Base-by-base conservation (phyloP, 2,113 vertebrate species). In the Podilymbus podiceps region DNA sequence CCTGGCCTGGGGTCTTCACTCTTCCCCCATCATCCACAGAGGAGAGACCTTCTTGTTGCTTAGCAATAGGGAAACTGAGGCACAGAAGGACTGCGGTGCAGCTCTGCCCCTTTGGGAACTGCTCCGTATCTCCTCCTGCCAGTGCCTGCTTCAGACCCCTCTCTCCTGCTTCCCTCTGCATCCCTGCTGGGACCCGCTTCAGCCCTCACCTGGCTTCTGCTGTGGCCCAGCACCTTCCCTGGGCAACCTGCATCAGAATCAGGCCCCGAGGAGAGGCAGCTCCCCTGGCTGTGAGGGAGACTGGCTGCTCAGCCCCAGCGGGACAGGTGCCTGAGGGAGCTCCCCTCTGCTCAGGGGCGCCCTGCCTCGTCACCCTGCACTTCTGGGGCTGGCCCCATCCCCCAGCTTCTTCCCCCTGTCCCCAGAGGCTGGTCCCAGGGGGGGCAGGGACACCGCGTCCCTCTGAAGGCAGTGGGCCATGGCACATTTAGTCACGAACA, bases 71-170 rank as follows among this genome's bases (percentile, higher is more conserved):
- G 67, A 89, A 82, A 73, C 23, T 0, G 2, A 79, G 66, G 56
- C 52, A 49, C 0, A 1, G 23, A 6, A 49, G 7, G 28, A n/a
- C 0, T 16, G 12, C n/a, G 40, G 21, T 1, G 11, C 15, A 44
- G 28, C 47, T 75, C 78, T 88, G n/a, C 31, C 25, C 1, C 0
- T 18, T 6, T 58, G 72, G 53, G 11, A 38, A 44, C 22, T 30
- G 58, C 23, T 68, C 27, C 1, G 1, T 24, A 17, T 11, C 27
- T 52, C 25, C 33, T 83, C 76, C 63, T 53, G 11, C 22, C 38
- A 19, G 13, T 6, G 19, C 10, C 0, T 1, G 8, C 30, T 80
- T 27, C 30, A 62, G 38, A 15, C 24, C 27, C 33, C 15, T 40
- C n/a, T 38, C 11, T 2, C 13, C 64, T 30, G 12, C 10, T 42